Base-by-base conservation (phyloP, 1,140 invertebrate species). In the Dreissena polymorpha region DNA sequence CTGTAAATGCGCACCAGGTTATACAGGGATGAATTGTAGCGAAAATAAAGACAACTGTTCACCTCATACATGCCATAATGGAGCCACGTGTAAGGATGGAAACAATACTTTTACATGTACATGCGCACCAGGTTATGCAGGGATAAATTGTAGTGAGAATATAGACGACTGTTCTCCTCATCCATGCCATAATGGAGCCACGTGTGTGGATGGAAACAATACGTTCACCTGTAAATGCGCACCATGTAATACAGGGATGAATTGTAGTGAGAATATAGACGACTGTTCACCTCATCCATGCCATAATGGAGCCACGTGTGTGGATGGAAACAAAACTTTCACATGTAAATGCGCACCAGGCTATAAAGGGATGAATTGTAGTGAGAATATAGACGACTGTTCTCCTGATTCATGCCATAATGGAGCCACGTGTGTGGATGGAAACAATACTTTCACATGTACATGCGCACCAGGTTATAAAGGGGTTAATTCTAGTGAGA, bases 191-290 rank as follows among this genome's bases (percentile, higher is more conserved):
- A 88, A 90, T 78, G 88, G 85, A 69, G 88, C 76, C 50, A 88
- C 83, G 8, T 91, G 90, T 84, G 69, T 67, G 55, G 86, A 91
- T 76, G 70, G 74, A 14, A 81, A 85, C 23, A 88, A 88, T 75
- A 51, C n/a, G n/a, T 91, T 86, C 67, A 88, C 60, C n/a, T 93
- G 92, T 86, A 67, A 27, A 10, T 93, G 91, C 88, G 68, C 65
- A 14, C 51, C 80, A 29, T 90, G 97, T 14, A 97, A 95, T 91
- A 94, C 94, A 27, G 97, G 97, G 10, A 92, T 94, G 25, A 94
- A 95, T 25, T 98, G 97, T 93, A 95, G 97, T 84, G 94, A 94
- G 50, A 96, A 98, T 92, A 95, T 97, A 74, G 81, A 89, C 67
- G 89, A 91, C 50, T 91, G 91, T 84, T 39, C 96, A 95, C n/a